phyloP scores from a whole-genome alignment of 2,113 vertebrate genomes.

The Monopterus albus region DNA sequence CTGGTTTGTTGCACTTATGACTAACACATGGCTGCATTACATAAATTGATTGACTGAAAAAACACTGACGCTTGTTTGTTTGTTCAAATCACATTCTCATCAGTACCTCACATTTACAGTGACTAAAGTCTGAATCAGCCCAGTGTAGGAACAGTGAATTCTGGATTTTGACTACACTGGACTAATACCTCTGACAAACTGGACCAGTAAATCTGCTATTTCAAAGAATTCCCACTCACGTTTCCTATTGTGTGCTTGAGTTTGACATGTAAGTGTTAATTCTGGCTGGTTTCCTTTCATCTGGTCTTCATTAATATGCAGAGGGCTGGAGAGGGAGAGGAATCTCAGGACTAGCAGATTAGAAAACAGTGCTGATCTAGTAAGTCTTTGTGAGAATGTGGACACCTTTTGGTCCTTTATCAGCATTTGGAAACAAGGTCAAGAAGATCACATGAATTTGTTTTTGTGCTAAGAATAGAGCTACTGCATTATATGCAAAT shows the following conservation, averaged over 20 bases:
- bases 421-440: slow-evolving; percentile 62
- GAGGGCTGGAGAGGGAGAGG: slow-evolving; percentile 41
- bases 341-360: slow-evolving; percentile 61
- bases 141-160: slow-evolving; percentile 29
- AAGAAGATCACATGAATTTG: slow-evolving; percentile 39
- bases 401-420: slow-evolving; percentile 55
- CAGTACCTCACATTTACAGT: slow-evolving; percentile 7
- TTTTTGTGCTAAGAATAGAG: slow-evolving; percentile 39
- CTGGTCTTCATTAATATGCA: slow-evolving; percentile 64
- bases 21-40: slow-evolving; percentile 22
- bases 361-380: slow-evolving; percentile 63
- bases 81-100: slow-evolving; percentile 24
- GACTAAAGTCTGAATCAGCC: slow-evolving; percentile 51
- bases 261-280: slow-evolving; percentile 59
- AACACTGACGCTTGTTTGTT: slow-evolving; percentile 4
- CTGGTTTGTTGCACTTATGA: slow-evolving; percentile 19
- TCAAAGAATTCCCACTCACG: slow-evolving; percentile 45
- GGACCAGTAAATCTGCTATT: slow-evolving; percentile 36
- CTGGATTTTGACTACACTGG: slow-evolving; percentile 34
- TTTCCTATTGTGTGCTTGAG: slow-evolving; percentile 38
- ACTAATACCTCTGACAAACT: slow-evolving; percentile 24
- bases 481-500: slow-evolving; percentile 48
- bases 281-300: slow-evolving; percentile 59
- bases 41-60: slow-evolving; percentile 14
- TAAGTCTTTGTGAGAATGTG: slow-evolving; percentile 61